Percentiles rank a stretch among this genome's conserved stretches.
Evolutionary conservation across 2,113 vertebrate genomes (phyloP).

Genomic region (Gnathonemus echidnorhynchus): DNA sequence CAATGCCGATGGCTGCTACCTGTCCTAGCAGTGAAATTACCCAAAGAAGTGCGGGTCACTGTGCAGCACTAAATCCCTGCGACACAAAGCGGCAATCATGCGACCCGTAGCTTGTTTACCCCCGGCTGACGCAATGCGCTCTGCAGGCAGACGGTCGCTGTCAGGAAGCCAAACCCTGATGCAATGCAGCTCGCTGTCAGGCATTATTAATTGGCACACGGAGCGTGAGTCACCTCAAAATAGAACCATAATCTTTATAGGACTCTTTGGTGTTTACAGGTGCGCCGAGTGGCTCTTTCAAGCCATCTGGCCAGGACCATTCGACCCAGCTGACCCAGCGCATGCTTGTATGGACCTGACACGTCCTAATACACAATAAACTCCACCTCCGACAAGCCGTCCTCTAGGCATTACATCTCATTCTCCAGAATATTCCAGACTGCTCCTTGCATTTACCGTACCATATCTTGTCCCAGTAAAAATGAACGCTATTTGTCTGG

Average conservation of each 20-base stretch:
- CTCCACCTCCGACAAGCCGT: background rate
- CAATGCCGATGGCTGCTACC: background rate
- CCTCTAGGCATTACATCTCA: background rate
- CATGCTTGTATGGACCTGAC: background rate
- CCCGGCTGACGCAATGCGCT: background rate
- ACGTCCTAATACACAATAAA: background rate
- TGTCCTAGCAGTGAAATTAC: background rate
- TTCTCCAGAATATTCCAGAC: background rate
- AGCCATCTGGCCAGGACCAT: background rate
- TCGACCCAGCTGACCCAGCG: background rate
- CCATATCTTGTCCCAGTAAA: background rate
- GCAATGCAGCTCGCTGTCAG: background rate
- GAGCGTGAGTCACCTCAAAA: background rate
- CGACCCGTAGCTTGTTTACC: background rate
- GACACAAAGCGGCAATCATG: conserved; percentile 6
- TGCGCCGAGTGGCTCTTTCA: background rate
- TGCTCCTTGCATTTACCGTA: background rate
- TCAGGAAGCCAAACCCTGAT: background rate
- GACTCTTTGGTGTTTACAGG: background rate
- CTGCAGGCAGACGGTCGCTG: background rate
- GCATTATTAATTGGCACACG: background rate
- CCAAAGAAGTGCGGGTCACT: background rate
- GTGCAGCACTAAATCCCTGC: background rate
- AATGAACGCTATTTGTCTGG: background rate
- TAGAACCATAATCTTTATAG: background rate